Percentiles rank a stretch among this genome's conserved stretches.
phyloP scores from a whole-genome alignment of 2,888 invertebrate genomes.

The Meteorus colon region DNA sequence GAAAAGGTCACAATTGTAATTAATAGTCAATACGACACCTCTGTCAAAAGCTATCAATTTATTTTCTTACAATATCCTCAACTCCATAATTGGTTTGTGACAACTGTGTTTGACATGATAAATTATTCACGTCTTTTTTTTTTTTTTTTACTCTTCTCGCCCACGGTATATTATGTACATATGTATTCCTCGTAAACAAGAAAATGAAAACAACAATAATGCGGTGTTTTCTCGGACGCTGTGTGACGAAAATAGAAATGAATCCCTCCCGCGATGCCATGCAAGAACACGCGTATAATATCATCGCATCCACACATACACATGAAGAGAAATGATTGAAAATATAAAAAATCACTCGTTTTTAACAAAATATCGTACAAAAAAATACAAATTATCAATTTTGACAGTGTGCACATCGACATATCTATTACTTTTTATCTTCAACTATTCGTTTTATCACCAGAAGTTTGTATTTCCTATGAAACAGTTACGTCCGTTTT shows the following conservation, averaged over 20 bases:
- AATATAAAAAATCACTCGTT: too few relatives aligned
- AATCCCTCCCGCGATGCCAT: background rate
- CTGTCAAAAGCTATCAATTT: slow-evolving; percentile 55
- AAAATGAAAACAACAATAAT: background rate
- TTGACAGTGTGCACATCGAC: background rate
- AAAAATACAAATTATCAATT: too few relatives aligned
- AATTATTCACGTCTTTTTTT: slow-evolving; percentile 18
- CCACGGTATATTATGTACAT: background rate
- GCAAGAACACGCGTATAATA: background rate
- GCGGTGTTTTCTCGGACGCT: background rate
- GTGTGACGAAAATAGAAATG: background rate
- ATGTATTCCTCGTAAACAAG: background rate
- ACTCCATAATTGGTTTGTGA: slow-evolving; percentile 62
- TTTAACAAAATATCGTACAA: too few relatives aligned
- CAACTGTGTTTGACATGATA: slow-evolving; percentile 55
- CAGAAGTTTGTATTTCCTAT: background rate
- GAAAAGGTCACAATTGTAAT: slow-evolving; percentile 59
- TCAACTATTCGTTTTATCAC: background rate
- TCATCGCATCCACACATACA: too few relatives aligned
- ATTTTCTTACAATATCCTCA: slow-evolving; percentile 54
- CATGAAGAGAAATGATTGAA: too few relatives aligned
- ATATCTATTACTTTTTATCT: background rate
- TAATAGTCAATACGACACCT: slow-evolving; percentile 57
- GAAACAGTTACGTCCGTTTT: background rate
- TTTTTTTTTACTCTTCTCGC: background rate